Percentiles rank a stretch among this genome's conserved stretches.
Conservation (phyloP, 2,888 invertebrate species). For the Petrolisthes manimaculis region DNA sequence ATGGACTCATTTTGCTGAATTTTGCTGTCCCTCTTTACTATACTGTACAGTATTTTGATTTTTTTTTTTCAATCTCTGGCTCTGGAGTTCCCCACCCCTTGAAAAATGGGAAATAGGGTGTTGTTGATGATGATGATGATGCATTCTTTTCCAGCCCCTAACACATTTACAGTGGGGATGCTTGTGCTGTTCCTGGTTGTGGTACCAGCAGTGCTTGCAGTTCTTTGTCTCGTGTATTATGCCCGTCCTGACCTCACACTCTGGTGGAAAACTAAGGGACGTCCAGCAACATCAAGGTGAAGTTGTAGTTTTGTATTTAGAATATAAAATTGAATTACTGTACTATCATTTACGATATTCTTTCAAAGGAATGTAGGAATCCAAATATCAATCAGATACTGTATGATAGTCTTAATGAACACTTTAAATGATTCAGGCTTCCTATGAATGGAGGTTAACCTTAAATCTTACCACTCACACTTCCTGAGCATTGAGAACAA, state of each 20-base stretch:
- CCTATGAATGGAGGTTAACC: too few species aligned
- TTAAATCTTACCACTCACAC: too few species aligned
- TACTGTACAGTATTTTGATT: too few species aligned
- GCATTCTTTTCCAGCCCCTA: slow-evolving; percentile 76
- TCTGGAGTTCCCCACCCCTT: too few species aligned
- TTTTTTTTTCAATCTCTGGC: too few species aligned
- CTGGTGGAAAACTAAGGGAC: slow-evolving; percentile 71
- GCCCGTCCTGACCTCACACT: slow-evolving; percentile 78
- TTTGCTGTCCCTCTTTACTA: too few species aligned
- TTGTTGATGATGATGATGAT: too few species aligned
- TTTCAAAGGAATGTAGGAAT: not conserved
- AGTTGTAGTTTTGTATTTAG: not conserved
- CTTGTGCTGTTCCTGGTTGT: slow-evolving; percentile 90
- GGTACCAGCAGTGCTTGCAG: slow-evolving; percentile 79
- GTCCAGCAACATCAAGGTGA: slow-evolving; percentile 66
- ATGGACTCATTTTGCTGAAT: too few species aligned
- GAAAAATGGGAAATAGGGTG: too few species aligned
- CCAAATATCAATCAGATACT: not conserved
- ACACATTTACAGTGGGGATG: slow-evolving; percentile 83
- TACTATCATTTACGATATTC: not conserved
- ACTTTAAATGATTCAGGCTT: not conserved
- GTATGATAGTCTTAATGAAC: not conserved
- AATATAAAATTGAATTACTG: not conserved
- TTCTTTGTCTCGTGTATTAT: slow-evolving; percentile 82
- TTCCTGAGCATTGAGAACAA: too few species aligned